phyloP scores from a whole-genome alignment of 2,888 invertebrate species.

The Patella depressa region DNA sequence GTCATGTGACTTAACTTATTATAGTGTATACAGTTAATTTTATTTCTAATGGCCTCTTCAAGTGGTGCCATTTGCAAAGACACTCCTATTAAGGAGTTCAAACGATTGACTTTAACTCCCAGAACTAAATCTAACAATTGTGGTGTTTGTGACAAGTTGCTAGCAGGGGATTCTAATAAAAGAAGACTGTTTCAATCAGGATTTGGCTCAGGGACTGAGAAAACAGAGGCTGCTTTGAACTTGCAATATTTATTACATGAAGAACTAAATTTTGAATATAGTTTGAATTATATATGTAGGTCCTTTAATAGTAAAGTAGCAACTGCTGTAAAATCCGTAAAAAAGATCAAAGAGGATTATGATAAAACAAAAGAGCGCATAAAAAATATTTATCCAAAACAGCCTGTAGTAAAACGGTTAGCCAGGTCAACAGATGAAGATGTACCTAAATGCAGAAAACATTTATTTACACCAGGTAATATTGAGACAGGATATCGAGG shows the following conservation, averaged over 20 bases:
- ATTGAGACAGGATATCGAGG: neutral
- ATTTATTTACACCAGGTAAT: neutral
- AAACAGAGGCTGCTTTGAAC: neutral
- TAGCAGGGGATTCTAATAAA: neutral
- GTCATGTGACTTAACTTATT: neutral
- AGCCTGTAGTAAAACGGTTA: slow-evolving; percentile 1
- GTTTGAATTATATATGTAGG: too few relatives aligned
- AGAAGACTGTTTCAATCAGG: neutral
- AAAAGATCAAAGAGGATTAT: too few relatives aligned
- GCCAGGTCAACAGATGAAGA: neutral
- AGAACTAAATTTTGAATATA: neutral
- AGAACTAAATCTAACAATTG: too few relatives aligned
- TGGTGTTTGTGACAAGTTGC: neutral
- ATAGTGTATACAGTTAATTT: neutral
- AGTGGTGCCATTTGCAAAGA: slow-evolving; percentile 1
- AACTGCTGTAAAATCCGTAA: too few relatives aligned
- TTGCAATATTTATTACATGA: neutral
- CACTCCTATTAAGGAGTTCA: neutral
- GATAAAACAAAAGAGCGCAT: too few relatives aligned
- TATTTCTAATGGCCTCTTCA: neutral
- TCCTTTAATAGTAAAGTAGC: too few relatives aligned
- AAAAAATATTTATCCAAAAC: neutral
- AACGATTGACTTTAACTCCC: too few relatives aligned
- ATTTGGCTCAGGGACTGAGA: neutral
- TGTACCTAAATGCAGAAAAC: neutral